Base-by-base conservation (phyloP, 2,797 vertebrate species). In the Crenuchus spilurus region DNA sequence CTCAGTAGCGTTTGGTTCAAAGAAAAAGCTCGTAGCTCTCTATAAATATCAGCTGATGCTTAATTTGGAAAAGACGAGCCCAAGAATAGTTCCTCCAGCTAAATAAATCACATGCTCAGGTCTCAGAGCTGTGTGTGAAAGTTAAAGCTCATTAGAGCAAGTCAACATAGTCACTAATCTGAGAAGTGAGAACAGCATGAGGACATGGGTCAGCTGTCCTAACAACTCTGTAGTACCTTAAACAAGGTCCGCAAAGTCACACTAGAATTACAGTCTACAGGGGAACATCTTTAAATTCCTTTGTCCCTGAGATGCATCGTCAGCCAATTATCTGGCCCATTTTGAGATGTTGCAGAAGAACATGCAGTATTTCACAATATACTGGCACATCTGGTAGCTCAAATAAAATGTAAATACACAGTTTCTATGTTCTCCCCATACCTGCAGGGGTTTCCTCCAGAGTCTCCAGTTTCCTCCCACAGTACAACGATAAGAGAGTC, bases 71-170 rank as follows among this genome's bases (percentile, higher is more conserved):
- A 35, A 3, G 1, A 13, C 14, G 20, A 39, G 20, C 33, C n/a
- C 10, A 20, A 60, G 57, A 54, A 54, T 54, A 37, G 33, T 4
- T 3, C 57, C 9, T 1, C 3, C 1, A 35, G 35, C 33, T 39
- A 54, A 54, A 54, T 61, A 39, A 39, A 61, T 39, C 55, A 61
- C 35, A 61, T 5, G 35, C 20, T 39, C 57, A 39, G 57, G 35
- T 4, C 22, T 37, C 55, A 10, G 30, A 33, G 30, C 54, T 33
- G 54, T 33, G 54, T 57, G 46, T 10, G 16, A 30, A 14, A 24
- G 10, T n/a, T 24, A 22, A 61, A 39, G 18, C 57, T 61, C 51
- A 24, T 61, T 61, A 61, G 18, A 24, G 20, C 35, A 22, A 1
- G 30, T n/a, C 2, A 20, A 55, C 54, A 41, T 20, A 18, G 6